phyloP scores from a whole-genome alignment of 2,113 vertebrate genomes.

The Anhinga rufa region DNA sequence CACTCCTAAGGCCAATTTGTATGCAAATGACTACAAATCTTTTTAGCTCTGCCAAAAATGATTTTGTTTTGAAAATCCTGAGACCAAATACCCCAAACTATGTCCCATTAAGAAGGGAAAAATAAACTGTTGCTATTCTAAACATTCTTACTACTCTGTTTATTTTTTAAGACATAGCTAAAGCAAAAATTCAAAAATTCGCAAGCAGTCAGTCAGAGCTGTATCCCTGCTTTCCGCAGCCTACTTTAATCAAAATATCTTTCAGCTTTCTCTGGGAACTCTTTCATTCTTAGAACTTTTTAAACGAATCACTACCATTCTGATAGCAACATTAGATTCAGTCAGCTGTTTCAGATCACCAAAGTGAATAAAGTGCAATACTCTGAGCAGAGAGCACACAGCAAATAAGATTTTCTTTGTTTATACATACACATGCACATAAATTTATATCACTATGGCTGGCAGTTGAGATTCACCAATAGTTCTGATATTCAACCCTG shows the following conservation, averaged over 20 bases:
- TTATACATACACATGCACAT: background rate
- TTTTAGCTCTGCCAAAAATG: background rate
- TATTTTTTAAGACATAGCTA: background rate
- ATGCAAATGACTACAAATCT: background rate
- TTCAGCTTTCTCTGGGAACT: background rate
- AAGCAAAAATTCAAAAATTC: background rate
- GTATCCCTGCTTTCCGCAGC: background rate
- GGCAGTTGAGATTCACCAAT: background rate
- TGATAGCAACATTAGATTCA: background rate
- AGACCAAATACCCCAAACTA: background rate
- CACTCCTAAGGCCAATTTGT: background rate
- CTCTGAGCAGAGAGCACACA: background rate
- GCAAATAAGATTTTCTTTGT: background rate
- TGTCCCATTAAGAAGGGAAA: background rate
- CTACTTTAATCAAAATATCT: background rate
- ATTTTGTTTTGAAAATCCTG: background rate
- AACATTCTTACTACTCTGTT: background rate
- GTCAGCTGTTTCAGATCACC: background rate
- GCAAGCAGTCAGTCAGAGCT: background rate
- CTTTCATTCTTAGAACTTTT: background rate
- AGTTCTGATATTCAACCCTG: background rate
- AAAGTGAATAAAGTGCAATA: background rate
- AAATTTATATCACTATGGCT: background rate
- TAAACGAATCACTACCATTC: background rate
- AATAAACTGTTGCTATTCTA: background rate